phyloP scores from a whole-genome alignment of 1,140 invertebrate genomes.

The Venturia canescens region DNA sequence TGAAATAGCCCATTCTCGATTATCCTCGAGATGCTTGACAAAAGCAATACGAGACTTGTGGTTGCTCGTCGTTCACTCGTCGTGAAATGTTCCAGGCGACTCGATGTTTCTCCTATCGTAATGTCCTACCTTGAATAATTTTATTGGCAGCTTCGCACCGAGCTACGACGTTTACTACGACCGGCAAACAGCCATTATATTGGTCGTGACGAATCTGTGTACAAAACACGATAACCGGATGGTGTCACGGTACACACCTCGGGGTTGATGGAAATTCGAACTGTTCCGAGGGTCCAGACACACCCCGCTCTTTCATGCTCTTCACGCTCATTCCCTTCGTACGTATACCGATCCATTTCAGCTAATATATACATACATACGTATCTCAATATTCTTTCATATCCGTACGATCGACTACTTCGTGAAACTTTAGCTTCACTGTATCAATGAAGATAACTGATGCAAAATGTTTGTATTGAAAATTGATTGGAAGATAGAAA shows the following conservation, averaged over 20 bases:
- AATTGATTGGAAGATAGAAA: no score
- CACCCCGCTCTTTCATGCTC: constrained; percentile 31
- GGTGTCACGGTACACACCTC: constrained; percentile 67
- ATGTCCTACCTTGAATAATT: constrained; percentile 73
- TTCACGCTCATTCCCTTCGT: not conserved
- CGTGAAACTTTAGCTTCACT: no score
- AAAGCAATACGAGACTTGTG: not conserved
- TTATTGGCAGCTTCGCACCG: constrained; percentile 60
- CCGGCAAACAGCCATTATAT: constrained; percentile 69
- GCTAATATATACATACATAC: not conserved
- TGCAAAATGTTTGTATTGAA: no score
- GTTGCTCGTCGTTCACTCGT: not conserved
- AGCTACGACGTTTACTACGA: constrained; percentile 25
- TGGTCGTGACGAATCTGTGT: constrained; percentile 70
- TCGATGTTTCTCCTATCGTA: constrained; percentile 52
- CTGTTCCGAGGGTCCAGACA: constrained; percentile 21
- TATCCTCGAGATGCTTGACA: constrained; percentile 31
- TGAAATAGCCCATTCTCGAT: constrained; percentile 65
- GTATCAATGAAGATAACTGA: no score
- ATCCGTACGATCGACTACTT: no score
- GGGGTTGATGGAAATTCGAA: constrained; percentile 30
- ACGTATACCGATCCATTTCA: not conserved
- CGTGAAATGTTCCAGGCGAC: not conserved
- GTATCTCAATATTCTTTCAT: no score
- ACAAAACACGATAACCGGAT: constrained; percentile 71